Evolutionary conservation across 2,797 vertebrate species (phyloP).

Genomic region (Amblyraja radiata): DNA sequence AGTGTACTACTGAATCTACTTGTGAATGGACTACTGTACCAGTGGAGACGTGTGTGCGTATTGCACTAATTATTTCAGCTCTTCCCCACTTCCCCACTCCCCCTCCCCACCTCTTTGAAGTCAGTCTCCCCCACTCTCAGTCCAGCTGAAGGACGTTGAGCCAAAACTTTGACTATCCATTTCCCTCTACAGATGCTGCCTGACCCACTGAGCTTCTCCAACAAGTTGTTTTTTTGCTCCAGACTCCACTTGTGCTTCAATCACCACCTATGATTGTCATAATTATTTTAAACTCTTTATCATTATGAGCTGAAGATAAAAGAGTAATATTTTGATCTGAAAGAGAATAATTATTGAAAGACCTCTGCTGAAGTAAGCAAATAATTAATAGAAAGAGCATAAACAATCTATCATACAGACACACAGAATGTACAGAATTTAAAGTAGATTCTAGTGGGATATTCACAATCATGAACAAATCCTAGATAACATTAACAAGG

Average conservation of each 20-base stretch:
- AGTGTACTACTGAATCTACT: no score
- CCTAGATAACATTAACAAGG: slow-evolving; percentile 39
- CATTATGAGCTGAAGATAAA: neutral
- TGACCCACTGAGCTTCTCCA: neutral
- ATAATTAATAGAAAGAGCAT: neutral
- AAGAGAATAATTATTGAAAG: neutral
- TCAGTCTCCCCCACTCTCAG: no score
- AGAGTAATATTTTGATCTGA: neutral
- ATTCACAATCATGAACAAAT: slow-evolving; percentile 13
- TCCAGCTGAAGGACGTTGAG: no score
- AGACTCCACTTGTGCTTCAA: no score
- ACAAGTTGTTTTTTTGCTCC: neutral
- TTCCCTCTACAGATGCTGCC: no score
- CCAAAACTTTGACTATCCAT: no score
- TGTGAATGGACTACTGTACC: no score
- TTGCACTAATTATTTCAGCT: no score
- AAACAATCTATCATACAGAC: neutral
- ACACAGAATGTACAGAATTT: neutral
- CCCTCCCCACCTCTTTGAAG: no score
- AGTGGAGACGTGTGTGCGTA: no score
- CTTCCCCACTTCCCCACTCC: no score
- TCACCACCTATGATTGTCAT: neutral
- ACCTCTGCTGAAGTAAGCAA: neutral
- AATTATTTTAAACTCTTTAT: neutral
- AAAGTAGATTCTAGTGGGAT: neutral